Conservation (phyloP, 2,888 invertebrate genomes). For the Agrochola macilenta region DNA sequence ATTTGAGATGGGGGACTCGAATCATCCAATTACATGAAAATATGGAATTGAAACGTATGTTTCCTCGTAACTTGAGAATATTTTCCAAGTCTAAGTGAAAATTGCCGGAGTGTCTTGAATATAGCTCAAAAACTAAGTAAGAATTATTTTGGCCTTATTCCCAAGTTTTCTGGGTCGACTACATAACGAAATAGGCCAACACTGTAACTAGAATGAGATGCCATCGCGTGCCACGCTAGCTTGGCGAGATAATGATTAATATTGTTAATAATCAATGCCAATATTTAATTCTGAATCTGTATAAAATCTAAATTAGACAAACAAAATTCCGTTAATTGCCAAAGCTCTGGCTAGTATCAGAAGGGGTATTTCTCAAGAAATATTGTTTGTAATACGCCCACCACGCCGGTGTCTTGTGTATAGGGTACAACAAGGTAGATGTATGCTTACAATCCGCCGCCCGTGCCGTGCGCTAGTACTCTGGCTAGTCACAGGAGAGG, state of each 20-base stretch:
- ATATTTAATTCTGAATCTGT: background rate
- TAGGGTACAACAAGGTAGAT: background rate
- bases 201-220: conserved; percentile 16
- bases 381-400: background rate
- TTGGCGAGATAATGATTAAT: background rate
- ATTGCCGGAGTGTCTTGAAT: conserved; percentile 12
- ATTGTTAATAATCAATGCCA: background rate
- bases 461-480: conserved; percentile 86
- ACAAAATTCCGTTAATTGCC: background rate
- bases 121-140: conserved; percentile 28
- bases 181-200: conserved; percentile 34
- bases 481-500: conserved; percentile 89
- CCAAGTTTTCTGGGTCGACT: conserved; percentile 47
- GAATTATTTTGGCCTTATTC: conserved; percentile 36
- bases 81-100: conserved; percentile 14
- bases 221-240: conserved; percentile 6
- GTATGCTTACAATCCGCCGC: conserved; percentile 87
- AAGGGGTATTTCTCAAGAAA: background rate
- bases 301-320: conserved; percentile 6
- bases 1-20: conserved; percentile 18
- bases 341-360: background rate
- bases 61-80: conserved; percentile 16
- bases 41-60: conserved; percentile 25
- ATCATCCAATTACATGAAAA: conserved; percentile 34
- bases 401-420: background rate